Base-by-base conservation (phyloP, 2,797 vertebrate species). In the Neomorphus geoffroyi region DNA sequence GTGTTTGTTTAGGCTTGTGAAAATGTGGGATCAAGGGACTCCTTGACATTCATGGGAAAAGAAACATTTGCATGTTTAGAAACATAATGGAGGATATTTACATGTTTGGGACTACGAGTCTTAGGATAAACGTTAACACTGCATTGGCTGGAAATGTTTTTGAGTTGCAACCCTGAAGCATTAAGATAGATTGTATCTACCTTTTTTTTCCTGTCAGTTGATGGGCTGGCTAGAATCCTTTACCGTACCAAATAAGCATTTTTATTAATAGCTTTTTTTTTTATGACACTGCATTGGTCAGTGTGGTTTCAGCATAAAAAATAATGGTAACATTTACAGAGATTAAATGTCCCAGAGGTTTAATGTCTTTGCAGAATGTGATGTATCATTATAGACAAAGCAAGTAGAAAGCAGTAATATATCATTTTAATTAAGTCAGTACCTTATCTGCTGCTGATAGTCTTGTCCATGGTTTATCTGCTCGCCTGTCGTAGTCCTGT, bases 401-500 rank as follows among this genome's bases (percentile, higher is more conserved):
- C 28, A 75, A 48, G 64, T 13, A 43, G 71, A 35, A 64, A 82
- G 67, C 27, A 58, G 65, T 22, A 33, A 24, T 11, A 2, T 2
- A 21, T 50, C 10, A 18, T 18, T 50, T 61, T 7, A 61, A 28
- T 10, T 35, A 11, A 28, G 32, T 9, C 33, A 21, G 23, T 98
- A 99, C 99, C 99, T 99, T 99, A 92, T 99, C 99, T 88, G 99
- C 98, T 27, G 99, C 99, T 35, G 99, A 99, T 95, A 99, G 98
- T 84, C 99, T 97, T 23, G 99, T 99, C 99, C 99, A 99, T 16
- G 99, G 99, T 92, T 99, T 99, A 97, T 99, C 99, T 2, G 99
- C 99, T 80, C 99, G 96, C 81, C 99, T 97, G 98, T 99, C 99
- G 0, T 99, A 99, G 98, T 99, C 99, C 98, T 99, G 99, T 97